Evolutionary conservation across 2,888 invertebrate genomes (phyloP).

Genomic region (Tipula confusa): DNA sequence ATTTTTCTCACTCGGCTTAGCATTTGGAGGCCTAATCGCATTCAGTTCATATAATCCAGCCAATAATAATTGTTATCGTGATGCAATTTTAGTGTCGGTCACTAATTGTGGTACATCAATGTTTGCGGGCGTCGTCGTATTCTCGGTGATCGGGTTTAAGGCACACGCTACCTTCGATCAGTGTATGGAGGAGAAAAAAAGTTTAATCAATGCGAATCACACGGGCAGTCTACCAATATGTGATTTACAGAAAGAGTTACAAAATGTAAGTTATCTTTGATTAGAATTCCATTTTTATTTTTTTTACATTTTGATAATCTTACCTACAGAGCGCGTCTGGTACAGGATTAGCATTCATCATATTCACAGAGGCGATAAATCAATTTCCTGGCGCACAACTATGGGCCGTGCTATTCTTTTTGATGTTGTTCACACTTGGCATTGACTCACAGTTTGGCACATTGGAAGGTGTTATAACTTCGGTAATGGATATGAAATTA

Average conservation of each 20-base stretch:
- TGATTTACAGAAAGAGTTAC: constrained; percentile 78
- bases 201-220: constrained; percentile 56
- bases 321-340: constrained; percentile 85
- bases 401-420: constrained; percentile 93
- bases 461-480: constrained; percentile 91
- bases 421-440: constrained; percentile 94
- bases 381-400: constrained; percentile 95
- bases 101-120: constrained; percentile 94
- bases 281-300: too few species aligned
- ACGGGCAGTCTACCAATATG: constrained; percentile 70
- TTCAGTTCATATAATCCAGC: constrained; percentile 92
- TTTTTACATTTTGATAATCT: too few species aligned
- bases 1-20: constrained; percentile 92
- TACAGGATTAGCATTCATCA: constrained; percentile 93
- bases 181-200: constrained; percentile 48
- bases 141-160: constrained; percentile 92
- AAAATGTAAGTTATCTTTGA: constrained; percentile 64
- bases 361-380: constrained; percentile 96
- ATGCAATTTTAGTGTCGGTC: constrained; percentile 86
- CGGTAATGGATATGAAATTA: constrained; percentile 90
- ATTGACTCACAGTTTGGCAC: constrained; percentile 97
- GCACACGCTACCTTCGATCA: constrained; percentile 49
- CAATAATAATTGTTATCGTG: constrained; percentile 92
- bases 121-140: constrained; percentile 95
- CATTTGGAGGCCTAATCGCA: constrained; percentile 93